Conservation (phyloP, 2,797 vertebrate genomes). For the Lindbergichthys nudifrons region DNA sequence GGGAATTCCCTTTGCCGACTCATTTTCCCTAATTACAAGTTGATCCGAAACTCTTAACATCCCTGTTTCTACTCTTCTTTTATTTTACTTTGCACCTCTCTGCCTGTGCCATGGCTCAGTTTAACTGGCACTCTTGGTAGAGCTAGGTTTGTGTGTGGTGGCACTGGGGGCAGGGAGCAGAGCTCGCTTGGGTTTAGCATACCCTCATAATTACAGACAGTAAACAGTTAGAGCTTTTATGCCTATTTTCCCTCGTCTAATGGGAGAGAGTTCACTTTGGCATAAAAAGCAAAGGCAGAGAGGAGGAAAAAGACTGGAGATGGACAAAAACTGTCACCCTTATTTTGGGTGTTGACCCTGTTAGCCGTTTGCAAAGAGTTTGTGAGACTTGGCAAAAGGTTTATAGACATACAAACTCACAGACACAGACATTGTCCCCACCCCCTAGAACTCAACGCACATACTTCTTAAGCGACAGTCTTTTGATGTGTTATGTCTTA, state of each 20-base stretch:
- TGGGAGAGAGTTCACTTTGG: slow-evolving; percentile 75
- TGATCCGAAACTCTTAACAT: slow-evolving; percentile 18
- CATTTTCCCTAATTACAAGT: slow-evolving; percentile 26
- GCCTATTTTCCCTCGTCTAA: slow-evolving; percentile 76
- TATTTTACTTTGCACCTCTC: slow-evolving; percentile 29
- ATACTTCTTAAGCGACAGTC: slow-evolving; percentile 38
- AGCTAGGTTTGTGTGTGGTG: slow-evolving; percentile 72
- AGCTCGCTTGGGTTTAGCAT: slow-evolving; percentile 67
- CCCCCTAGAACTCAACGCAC: slow-evolving; percentile 25
- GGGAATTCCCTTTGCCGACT: slow-evolving; percentile 11
- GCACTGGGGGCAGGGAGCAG: slow-evolving; percentile 76
- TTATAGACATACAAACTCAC: slow-evolving; percentile 53
- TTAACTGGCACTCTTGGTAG: slow-evolving; percentile 70
- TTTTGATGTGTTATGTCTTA: slow-evolving; percentile 77
- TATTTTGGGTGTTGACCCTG: slow-evolving; percentile 58
- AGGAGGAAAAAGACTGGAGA: slow-evolving; percentile 36
- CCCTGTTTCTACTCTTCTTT: slow-evolving; percentile 16
- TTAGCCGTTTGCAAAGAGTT: slow-evolving; percentile 42
- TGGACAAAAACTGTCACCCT: slow-evolving; percentile 62
- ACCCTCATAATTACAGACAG: slow-evolving; percentile 87
- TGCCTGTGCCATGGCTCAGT: slow-evolving; percentile 58
- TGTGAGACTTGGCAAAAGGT: slow-evolving; percentile 43
- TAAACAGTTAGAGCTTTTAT: slow-evolving; percentile 80
- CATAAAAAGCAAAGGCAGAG: slow-evolving; percentile 53
- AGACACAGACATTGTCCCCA: slow-evolving; percentile 44